These are phyloP conservation scores for Leptinotarsa juncta DNA, from an alignment of 2,888 invertebrate species.

Conservation along the genomic window DNA sequence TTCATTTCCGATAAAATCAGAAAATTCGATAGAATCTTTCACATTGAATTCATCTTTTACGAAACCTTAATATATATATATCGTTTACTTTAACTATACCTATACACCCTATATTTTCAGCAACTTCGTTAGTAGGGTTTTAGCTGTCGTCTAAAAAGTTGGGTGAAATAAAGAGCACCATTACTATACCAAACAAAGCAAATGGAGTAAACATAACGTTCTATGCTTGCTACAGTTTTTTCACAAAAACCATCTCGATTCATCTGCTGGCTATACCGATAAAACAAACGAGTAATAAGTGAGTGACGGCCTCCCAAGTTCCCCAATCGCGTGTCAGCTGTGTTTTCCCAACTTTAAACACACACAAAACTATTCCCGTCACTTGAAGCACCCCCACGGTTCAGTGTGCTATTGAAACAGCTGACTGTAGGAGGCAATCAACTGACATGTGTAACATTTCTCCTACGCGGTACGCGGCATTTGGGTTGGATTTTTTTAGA, in stretches of 20 bases:
- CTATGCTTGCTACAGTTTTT: not conserved
- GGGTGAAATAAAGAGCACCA: too few species aligned
- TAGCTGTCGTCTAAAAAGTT: too few species aligned
- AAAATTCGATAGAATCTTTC: too few species aligned
- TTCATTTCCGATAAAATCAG: too few species aligned
- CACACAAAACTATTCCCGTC: conserved; percentile 6
- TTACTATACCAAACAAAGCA: too few species aligned
- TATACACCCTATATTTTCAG: too few species aligned
- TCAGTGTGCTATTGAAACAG: not conserved
- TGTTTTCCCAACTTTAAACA: not conserved
- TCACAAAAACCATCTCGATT: not conserved
- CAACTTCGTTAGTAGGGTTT: too few species aligned
- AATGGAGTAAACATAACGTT: too few species aligned
- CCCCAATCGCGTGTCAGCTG: conserved; percentile 1
- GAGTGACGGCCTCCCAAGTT: conserved; percentile 3
- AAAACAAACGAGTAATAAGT: not conserved
- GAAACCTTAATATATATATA: too few species aligned
- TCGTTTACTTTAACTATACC: too few species aligned
- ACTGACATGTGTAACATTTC: not conserved
- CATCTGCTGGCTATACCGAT: not conserved
- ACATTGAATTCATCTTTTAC: too few species aligned
- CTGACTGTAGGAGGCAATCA: conserved; percentile 14
- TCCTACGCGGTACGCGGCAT: not conserved
- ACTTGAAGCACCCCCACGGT: not conserved
- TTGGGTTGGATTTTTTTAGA: too few species aligned